phyloP scores from a whole-genome alignment of 2,888 invertebrate genomes.

The Scaptomyza reducta region DNA sequence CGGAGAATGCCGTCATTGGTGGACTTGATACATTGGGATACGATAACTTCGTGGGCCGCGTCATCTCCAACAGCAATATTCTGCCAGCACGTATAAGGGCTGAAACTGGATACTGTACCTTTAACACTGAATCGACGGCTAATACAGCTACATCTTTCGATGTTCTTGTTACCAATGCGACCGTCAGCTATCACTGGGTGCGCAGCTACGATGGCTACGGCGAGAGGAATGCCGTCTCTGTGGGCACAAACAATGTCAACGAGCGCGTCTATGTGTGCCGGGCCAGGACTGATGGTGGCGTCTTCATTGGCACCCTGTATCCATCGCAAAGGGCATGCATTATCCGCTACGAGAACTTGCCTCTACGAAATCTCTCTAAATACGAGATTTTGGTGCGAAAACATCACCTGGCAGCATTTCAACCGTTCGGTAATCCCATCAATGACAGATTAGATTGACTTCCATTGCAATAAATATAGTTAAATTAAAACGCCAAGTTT shows the following conservation, averaged over 20 bases:
- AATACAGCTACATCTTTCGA: neutral
- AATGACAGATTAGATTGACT: neutral
- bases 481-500: neutral
- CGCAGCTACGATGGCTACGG: constrained; percentile 49
- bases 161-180: constrained; percentile 5
- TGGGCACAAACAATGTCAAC: constrained; percentile 40
- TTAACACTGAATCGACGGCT: constrained; percentile 8
- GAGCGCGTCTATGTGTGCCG: constrained; percentile 55
- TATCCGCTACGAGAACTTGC: constrained; percentile 34
- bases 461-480: neutral
- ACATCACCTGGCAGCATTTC: accelerated
- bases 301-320: constrained; percentile 43
- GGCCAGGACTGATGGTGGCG: constrained; percentile 29
- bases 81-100: constrained; percentile 51
- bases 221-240: constrained; percentile 40
- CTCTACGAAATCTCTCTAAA: constrained; percentile 38
- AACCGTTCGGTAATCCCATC: neutral
- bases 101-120: constrained; percentile 32
- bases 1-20: constrained; percentile 39
- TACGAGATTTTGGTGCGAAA: constrained; percentile 54
- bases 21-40: constrained; percentile 48
- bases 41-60: constrained; percentile 52
- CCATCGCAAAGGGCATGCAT: constrained; percentile 31
- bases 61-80: neutral
- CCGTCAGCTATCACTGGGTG: constrained; percentile 43